Conservation (phyloP, 2,113 vertebrate species). For the Oncorhynchus tshawytscha region DNA sequence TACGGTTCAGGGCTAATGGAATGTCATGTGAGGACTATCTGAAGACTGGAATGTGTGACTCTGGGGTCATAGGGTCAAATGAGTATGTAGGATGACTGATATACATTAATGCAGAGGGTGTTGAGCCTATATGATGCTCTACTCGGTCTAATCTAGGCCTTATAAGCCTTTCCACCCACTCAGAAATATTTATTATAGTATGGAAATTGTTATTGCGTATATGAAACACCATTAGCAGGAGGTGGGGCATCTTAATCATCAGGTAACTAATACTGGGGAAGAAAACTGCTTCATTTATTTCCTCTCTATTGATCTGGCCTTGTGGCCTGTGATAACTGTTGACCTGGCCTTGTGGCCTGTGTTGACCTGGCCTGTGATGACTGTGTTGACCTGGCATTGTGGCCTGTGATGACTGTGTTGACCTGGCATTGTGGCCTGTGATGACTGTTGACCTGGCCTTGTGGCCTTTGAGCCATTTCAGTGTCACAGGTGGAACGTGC, state of each 20-base stretch:
- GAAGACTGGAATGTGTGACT: not conserved
- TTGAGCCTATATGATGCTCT: conserved; percentile 11
- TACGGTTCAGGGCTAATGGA: not conserved
- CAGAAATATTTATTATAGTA: not conserved
- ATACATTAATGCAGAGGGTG: not conserved
- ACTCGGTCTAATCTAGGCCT: conserved; percentile 22
- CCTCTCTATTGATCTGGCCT: conserved; percentile 41
- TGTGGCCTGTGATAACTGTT: too few relatives aligned
- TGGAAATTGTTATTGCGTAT: not conserved
- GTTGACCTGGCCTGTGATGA: too few relatives aligned
- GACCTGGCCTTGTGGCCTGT: too few relatives aligned
- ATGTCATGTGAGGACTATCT: not conserved
- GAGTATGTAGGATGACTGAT: not conserved
- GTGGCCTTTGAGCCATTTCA: conserved; percentile 68
- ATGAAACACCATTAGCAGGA: conserved; percentile 43
- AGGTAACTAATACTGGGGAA: conserved; percentile 82
- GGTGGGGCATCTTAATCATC: conserved; percentile 90
- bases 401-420: too few relatives aligned
- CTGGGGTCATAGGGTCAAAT: not conserved
- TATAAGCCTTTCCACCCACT: too few relatives aligned
- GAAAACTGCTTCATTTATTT: conserved; percentile 84
- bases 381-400: too few relatives aligned
- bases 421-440: conserved; percentile 20
- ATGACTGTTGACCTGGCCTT: too few relatives aligned
- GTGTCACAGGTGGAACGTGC: conserved; percentile 69